Evolutionary conservation across 2,888 invertebrate species (phyloP), one percentile per base, ranked within the genome.

Genomic region (Ichneumon xanthorius): DNA sequence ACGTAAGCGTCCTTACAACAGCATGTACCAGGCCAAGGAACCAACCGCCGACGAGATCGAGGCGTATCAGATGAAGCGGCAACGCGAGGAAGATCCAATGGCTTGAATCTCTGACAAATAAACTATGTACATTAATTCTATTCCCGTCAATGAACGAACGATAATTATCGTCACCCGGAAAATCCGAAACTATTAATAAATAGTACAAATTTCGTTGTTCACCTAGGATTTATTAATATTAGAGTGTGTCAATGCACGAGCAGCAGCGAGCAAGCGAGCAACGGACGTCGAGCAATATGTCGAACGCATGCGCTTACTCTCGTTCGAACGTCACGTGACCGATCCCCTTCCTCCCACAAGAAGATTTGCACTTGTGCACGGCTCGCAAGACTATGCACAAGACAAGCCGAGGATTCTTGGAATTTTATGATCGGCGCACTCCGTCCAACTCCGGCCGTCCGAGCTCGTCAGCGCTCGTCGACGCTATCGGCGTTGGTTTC

Each of bases 21-120:
- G 98, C 91, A 97, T 97, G 97, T 96, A 95, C 86, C 96, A 97
- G 90, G 96, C 96, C 0, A 97, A 97, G 89, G 97, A 96, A 84
- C 98, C 98, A 0, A 97, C 98, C 0, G 97, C 98, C 84, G 98
- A 98, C 87, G 98, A 99, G 93, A 96, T 99, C 92, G 99, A 99
- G 93, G 98, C 98, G 0, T 99, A 97, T 94, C 96, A 97, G 92
- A 96, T 98, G 95, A 99, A 98, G 93, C 95, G 97, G 77, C 95
- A 96, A 77, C 95, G 98, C 61, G 97, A 96, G 0, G 98, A 98
- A 87, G 99, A 99, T 95, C 99, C 99, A 0, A 99, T 99, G 99
- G 96, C 96, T 78, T 96, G 97, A 86, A 97, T 97, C 94, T 58
- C 76, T 4, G 65, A 55, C 11, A 58, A 85, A 82, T 82, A 22